Evolutionary conservation across 2,888 invertebrate genomes (phyloP).

Genomic region (Thysanoteuthis rhombus): DNA sequence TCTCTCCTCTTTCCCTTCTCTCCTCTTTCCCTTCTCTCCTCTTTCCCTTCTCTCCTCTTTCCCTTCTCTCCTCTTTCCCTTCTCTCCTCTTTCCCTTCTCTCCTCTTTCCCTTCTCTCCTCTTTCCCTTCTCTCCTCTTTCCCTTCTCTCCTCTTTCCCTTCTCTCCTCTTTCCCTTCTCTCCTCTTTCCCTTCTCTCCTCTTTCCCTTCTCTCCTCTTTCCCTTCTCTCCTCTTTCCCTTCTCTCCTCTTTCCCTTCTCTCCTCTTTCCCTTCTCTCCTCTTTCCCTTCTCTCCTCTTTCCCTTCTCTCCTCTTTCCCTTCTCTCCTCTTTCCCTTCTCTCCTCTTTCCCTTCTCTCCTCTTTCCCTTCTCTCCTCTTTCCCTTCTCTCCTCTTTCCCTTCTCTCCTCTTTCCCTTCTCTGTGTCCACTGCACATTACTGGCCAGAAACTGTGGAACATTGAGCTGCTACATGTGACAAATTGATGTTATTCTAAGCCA

Average conservation of each 20-base stretch:
- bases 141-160: neutral
- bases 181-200: neutral
- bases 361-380: neutral
- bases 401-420: neutral
- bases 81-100: neutral
- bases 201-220: neutral
- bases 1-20: neutral
- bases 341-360: neutral
- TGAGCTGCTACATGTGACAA: too few relatives aligned
- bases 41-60: neutral
- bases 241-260: too few relatives aligned
- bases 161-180: neutral
- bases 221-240: too few relatives aligned
- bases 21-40: neutral
- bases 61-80: neutral
- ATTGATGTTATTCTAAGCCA: too few relatives aligned
- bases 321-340: neutral
- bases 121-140: neutral
- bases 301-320: neutral
- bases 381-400: neutral
- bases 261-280: neutral
- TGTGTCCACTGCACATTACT: too few relatives aligned
- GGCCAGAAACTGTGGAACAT: too few relatives aligned
- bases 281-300: neutral
- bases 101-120: neutral